phyloP scores from a whole-genome alignment of 2,888 invertebrate genomes.

The Dicycla oo region DNA sequence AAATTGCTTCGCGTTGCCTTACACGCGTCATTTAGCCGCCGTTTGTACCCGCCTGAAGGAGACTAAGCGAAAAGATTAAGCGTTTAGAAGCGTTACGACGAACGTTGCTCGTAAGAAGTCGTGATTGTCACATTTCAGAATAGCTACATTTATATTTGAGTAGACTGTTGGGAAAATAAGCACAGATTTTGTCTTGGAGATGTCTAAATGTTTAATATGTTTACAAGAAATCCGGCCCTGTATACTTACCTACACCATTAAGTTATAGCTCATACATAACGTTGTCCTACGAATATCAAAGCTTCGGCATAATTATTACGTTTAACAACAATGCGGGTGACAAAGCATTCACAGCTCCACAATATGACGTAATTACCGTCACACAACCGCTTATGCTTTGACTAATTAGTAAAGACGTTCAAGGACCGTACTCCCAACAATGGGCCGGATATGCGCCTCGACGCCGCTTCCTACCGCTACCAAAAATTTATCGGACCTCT shows the following conservation, averaged over 20 bases:
- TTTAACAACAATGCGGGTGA: constrained; percentile 60
- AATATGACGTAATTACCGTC: constrained; percentile 67
- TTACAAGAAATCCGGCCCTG: neutral
- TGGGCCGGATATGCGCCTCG: constrained; percentile 83
- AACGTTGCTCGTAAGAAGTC: constrained; percentile 41
- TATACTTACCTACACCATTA: neutral
- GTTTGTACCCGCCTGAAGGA: constrained; percentile 62
- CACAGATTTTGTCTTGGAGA: neutral
- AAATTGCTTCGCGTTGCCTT: constrained; percentile 86
- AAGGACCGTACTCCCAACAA: constrained; percentile 77
- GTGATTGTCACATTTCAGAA: constrained; percentile 47
- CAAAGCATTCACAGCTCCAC: constrained; percentile 60
- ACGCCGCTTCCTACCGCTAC: constrained; percentile 81
- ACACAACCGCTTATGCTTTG: constrained; percentile 77
- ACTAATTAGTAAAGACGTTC: constrained; percentile 79
- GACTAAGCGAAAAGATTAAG: constrained; percentile 63
- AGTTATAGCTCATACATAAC: constrained; percentile 12
- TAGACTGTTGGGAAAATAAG: constrained; percentile 1
- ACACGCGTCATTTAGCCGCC: constrained; percentile 86
- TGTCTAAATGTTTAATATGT: constrained; percentile 7
- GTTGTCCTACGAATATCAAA: constrained; percentile 38
- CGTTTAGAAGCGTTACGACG: constrained; percentile 54
- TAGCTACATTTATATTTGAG: constrained; percentile 31
- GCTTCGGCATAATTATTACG: constrained; percentile 45
- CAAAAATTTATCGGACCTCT: constrained; percentile 69